Percentiles rank a stretch among this genome's conserved stretches.
Evolutionary conservation across 1,140 invertebrate genomes (phyloP).

Genomic region (Megalonaias nervosa): DNA sequence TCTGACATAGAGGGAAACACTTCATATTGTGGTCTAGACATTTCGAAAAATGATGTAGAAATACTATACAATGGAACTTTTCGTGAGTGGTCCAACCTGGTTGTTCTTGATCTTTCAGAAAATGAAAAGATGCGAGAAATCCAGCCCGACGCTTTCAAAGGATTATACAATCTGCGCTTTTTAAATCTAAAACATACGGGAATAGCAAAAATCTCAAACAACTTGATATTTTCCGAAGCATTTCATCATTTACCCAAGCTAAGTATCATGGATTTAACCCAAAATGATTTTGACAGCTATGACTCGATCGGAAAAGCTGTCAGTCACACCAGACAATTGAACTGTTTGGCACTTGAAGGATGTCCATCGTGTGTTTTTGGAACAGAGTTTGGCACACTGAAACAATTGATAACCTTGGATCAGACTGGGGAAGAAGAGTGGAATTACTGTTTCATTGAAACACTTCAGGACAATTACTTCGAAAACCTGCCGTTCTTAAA

Average conservation of each 20-base stretch:
- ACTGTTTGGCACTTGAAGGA: neutral
- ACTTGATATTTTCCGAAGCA: neutral
- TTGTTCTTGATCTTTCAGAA: slow-evolving; percentile 7
- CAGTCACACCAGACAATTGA: neutral
- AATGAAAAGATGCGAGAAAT: neutral
- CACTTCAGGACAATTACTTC: too few relatives aligned
- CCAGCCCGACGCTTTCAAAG: neutral
- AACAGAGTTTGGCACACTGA: too few relatives aligned
- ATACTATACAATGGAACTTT: neutral
- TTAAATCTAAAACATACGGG: slow-evolving; percentile 1
- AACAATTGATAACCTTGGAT: too few relatives aligned
- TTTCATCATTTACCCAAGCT: slow-evolving; percentile 2
- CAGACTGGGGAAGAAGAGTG: too few relatives aligned
- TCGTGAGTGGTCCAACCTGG: neutral
- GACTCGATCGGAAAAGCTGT: neutral
- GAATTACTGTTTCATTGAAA: too few relatives aligned
- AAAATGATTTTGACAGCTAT: neutral
- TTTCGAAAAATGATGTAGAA: neutral
- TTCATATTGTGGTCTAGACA: too few relatives aligned
- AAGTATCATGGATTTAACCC: neutral
- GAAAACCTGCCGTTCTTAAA: too few relatives aligned
- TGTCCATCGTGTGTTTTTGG: neutral
- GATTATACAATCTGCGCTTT: slow-evolving; percentile 8
- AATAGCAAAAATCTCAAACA: neutral
- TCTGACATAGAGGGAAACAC: too few relatives aligned